Evolutionary conservation across 92 coral and sea anemone species (phyloP), one percentile per base, ranked within the genome.

Genomic region (Heteractis magnifica): DNA sequence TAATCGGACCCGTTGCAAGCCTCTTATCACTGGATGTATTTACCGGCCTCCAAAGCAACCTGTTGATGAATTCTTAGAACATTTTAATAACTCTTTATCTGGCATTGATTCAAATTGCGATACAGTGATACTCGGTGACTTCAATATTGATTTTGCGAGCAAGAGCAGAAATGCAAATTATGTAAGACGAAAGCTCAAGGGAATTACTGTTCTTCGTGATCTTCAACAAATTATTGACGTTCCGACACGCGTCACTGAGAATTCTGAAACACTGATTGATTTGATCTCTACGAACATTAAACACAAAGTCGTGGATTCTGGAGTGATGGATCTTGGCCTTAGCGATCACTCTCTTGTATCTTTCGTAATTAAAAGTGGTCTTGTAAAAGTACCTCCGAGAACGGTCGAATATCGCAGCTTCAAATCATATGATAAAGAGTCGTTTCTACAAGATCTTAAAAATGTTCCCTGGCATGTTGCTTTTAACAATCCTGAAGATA

Each of bases 41-140:
- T 88, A 84, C 84, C 77, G 88, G 75, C 86, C 86, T 65, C 83
- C 86, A 79, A 80, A 84, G 75, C 88, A 88, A 68, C 86, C 34
- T 49, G 83, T 88, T 56, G 91, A 81, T 65, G 55, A 70, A 18
- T 84, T 80, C 79, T 84, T 85, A 23, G 88, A 88, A 62, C 49
- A 88, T 50, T 56, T 75, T 68, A 81, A 84, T 84, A 53, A 88
- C 52, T 88, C 87, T 68, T 55, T 87, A 79, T 74, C 78, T 53
- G 83, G 75, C 56, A 77, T 86, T 76, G 89, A 86, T n/a, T 68
- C 82, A 52, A 51, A 20, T 14, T 86, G 51, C 23, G 82, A 81
- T 13, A 75, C 73, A 82, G 70, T 87, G 41, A 77, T 72, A 70
- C 83, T 82, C 49, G 86, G 34, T 26, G 34, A 26, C 34, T 87